Percentiles rank a stretch among this genome's conserved stretches.
These are phyloP conservation scores for Etheostoma nigrum DNA, from an alignment of 2,797 vertebrate genomes.

Conservation along the genomic window DNA sequence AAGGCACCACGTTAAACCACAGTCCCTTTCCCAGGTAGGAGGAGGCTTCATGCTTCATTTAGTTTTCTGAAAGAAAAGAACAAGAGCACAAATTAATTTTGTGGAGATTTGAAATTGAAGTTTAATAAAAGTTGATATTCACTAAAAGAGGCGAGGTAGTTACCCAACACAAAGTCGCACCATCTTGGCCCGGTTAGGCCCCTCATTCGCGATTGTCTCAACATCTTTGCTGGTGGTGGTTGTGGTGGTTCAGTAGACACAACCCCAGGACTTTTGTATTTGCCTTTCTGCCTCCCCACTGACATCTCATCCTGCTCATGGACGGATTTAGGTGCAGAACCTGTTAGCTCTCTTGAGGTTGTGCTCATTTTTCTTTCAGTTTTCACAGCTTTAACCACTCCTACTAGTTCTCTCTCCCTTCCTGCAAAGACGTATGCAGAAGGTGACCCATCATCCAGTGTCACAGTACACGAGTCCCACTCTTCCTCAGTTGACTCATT, in stretches of 20 bases:
- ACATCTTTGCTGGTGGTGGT: conserved; percentile 79
- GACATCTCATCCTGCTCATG: conserved; percentile 51
- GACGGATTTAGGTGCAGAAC: conserved; percentile 49
- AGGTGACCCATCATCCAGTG: conserved; percentile 81
- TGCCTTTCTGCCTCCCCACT: conserved; percentile 64
- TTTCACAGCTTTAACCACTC: conserved; percentile 78
- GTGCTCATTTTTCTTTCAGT: conserved; percentile 59
- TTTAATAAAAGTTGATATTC: conserved; percentile 12
- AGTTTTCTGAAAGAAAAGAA: conserved; percentile 67
- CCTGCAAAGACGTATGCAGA: conserved; percentile 71
- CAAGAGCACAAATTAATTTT: conserved; percentile 30
- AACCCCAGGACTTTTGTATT: conserved; percentile 64
- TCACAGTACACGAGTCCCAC: conserved; percentile 84
- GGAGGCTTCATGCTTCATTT: conserved; percentile 65
- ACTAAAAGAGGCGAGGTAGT: conserved; percentile 63
- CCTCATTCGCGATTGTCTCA: conserved; percentile 85
- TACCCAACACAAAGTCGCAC: conserved; percentile 95
- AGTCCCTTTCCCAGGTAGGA: conserved; percentile 69
- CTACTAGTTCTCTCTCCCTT: conserved; percentile 65
- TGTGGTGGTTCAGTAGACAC: conserved; percentile 67
- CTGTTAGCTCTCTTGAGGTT: conserved; percentile 41
- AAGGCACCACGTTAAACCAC: conserved; percentile 81
- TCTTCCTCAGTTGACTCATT: conserved; percentile 82
- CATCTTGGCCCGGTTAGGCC: conserved; percentile 82
- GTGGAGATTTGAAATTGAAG: neutral